Evolutionary conservation across 2,797 vertebrate species (phyloP), one percentile per base, ranked within the genome.

Genomic region (Hemitrygon akajei): DNA sequence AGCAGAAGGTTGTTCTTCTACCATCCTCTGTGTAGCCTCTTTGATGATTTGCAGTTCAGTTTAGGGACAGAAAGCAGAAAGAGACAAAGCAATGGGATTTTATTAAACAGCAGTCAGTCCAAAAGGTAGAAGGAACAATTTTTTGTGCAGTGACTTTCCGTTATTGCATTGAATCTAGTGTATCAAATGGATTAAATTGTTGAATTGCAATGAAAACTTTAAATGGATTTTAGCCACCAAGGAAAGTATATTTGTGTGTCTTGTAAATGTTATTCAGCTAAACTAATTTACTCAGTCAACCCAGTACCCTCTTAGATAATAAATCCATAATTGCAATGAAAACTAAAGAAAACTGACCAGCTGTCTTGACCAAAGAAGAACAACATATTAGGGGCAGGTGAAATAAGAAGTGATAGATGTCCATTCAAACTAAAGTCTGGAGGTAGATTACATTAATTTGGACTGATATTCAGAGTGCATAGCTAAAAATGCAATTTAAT

Each of bases 251-350:
- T 75, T 12, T 93, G 25, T 56, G 69, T 25, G 4, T 75, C 37
- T 58, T 75, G 40, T 56, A 76, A 93, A 47, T 93, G 47, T 93
- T 93, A 93, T 73, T 93, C 91, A 93, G 71, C 91, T 93, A 56
- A 93, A 93, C 47, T 93, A 76, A 76, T 93, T 93, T 93, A 75
- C 71, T 93, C 73, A 93, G 71, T 93, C 47, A 93, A 76, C 22
- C 16, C 25, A 58, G 14, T 56, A 71, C 71, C 71, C 91, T 93
- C 69, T 93, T 93, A 75, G 91, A 76, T 76, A 93, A 93, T 93
- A 93, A 76, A 56, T 76, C 40, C 73, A 75, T 58, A 16, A 58
- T 58, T 93, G 91, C 22, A 92, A 76, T 93, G 71, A 76, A 93
- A 89, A 93, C 91, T 56, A 58, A 75, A 93, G 47, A 93, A 56